These are phyloP conservation scores for Opisthograptis luteolata DNA, from an alignment of 2,888 invertebrate genomes.

Conservation along the genomic window DNA sequence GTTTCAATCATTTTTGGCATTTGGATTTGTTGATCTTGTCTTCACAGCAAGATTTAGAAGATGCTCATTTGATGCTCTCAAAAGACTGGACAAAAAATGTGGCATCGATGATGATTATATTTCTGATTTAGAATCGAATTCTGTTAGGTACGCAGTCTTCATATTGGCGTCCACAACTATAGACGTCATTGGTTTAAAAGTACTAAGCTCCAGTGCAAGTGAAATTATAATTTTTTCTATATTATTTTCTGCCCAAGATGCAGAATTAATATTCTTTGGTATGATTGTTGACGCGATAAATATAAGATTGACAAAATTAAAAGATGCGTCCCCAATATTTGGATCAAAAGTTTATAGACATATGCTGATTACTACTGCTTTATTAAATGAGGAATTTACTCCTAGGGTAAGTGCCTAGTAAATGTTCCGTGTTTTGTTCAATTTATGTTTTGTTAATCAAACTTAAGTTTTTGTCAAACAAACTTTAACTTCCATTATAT, in stretches of 20 bases:
- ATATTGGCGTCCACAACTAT: constrained; percentile 41
- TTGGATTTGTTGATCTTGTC: constrained; percentile 44
- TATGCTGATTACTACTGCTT: constrained; percentile 52
- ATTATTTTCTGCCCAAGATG: constrained; percentile 56
- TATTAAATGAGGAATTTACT: constrained; percentile 58
- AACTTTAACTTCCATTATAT: too few relatives aligned
- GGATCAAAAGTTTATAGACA: constrained; percentile 60
- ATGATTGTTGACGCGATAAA: constrained; percentile 58
- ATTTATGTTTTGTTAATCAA: too few relatives aligned
- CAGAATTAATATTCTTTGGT: constrained; percentile 56
- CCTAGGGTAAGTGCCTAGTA: constrained; percentile 47
- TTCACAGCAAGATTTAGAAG: constrained; percentile 37
- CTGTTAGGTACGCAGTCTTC: constrained; percentile 28
- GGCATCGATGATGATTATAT: constrained; percentile 40
- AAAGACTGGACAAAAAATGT: constrained; percentile 55
- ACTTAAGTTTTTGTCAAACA: too few relatives aligned
- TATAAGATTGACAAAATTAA: constrained; percentile 49
- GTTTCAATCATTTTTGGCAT: constrained; percentile 41
- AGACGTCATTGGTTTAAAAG: constrained; percentile 47
- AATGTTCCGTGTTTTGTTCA: background rate
- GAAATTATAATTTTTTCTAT: constrained; percentile 43
- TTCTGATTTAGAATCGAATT: constrained; percentile 34
- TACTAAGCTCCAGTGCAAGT: constrained; percentile 31
- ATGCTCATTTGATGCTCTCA: constrained; percentile 43
- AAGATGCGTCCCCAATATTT: constrained; percentile 33